Percentiles rank a stretch among this genome's conserved stretches.
phyloP scores from a whole-genome alignment of 1,140 invertebrate species.

The Tetranychus urticae region DNA sequence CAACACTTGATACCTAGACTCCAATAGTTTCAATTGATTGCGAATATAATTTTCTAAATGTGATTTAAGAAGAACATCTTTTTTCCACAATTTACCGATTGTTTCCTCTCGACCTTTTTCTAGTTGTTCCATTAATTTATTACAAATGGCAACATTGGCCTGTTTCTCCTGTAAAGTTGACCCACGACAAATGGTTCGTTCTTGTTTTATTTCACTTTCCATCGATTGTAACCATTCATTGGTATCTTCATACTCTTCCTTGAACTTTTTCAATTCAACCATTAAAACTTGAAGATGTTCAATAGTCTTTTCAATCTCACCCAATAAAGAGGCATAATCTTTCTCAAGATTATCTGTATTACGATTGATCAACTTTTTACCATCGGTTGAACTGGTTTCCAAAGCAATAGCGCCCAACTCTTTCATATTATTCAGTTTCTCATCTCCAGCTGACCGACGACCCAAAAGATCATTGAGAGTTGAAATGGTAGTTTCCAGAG shows the following conservation, averaged over 20 bases:
- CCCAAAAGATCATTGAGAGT: conserved; percentile 40
- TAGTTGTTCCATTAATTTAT: conserved; percentile 40
- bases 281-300: conserved; percentile 31
- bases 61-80: conserved; percentile 37
- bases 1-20: conserved; percentile 65
- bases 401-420: conserved; percentile 62
- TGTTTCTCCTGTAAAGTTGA: conserved; percentile 58
- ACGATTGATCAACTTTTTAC: conserved; percentile 51
- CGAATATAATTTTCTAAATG: conserved; percentile 71
- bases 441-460: conserved; percentile 67
- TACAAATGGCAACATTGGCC: conserved; percentile 38
- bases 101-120: conserved; percentile 52
- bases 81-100: conserved; percentile 48
- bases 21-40: conserved; percentile 67
- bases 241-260: conserved; percentile 68
- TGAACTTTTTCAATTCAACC: conserved; percentile 61
- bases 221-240: conserved; percentile 83
- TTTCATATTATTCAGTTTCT: conserved; percentile 57
- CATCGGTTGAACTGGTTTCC: conserved; percentile 47
- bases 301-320: conserved; percentile 61
- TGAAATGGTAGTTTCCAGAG: conserved; percentile 59
- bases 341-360: conserved; percentile 58
- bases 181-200: conserved; percentile 49
- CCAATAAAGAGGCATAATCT: conserved; percentile 57
- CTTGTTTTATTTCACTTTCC: conserved; percentile 68